A percentile compares a stretch with the other conserved stretches of the same genome.
Conservation (phyloP, 2,888 invertebrate genomes). For the Diplolepis rosae region DNA sequence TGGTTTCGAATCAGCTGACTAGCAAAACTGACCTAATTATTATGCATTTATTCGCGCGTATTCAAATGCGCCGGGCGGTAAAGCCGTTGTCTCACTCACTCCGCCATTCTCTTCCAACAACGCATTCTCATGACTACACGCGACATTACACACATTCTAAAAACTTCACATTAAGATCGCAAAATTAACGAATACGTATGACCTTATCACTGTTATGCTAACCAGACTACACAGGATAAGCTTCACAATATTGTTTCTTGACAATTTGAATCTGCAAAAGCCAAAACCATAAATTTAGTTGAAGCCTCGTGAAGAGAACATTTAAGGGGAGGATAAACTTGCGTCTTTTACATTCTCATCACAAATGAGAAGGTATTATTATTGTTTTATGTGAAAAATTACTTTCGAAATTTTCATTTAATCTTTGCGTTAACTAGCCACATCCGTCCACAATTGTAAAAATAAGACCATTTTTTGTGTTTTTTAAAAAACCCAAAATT, state of each 20-base stretch:
- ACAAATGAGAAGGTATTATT: too few species aligned
- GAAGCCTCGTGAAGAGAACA: too few species aligned
- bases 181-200: neutral
- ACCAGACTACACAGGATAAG: neutral
- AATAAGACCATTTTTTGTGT: too few species aligned
- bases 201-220: neutral
- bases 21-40: slow-evolving; percentile 74
- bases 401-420: too few species aligned
- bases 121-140: slow-evolving; percentile 37
- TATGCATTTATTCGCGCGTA: slow-evolving; percentile 74
- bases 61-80: slow-evolving; percentile 71
- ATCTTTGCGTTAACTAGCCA: too few species aligned
- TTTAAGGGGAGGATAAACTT: too few species aligned
- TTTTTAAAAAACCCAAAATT: too few species aligned
- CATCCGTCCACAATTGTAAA: too few species aligned
- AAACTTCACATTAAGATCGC: neutral
- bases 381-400: too few species aligned
- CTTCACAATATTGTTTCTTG: neutral
- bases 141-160: neutral
- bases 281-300: too few species aligned
- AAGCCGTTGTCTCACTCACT: slow-evolving; percentile 55
- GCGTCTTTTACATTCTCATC: too few species aligned
- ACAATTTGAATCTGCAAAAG: neutral
- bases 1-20: slow-evolving; percentile 70
- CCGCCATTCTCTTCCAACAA: slow-evolving; percentile 45